Evolutionary conservation across 2,113 vertebrate genomes (phyloP).

Genomic region (Hyperoodon ampullatus): DNA sequence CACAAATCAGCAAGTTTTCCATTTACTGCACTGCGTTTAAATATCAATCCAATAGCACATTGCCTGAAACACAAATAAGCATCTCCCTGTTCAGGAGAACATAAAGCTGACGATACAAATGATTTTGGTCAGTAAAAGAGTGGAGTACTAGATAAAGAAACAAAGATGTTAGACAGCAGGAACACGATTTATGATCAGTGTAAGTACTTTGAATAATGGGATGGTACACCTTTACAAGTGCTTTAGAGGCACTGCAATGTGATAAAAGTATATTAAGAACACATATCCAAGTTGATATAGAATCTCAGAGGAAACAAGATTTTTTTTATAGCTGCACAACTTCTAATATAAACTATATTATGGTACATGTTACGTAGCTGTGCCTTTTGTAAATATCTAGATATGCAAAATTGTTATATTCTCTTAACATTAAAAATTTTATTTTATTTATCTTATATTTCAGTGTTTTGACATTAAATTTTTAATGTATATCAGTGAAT

Average conservation of each 20-base stretch:
- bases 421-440: conserved; percentile 55
- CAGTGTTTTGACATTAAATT: conserved; percentile 45
- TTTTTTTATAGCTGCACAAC: conserved; percentile 32
- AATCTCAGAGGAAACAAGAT: conserved; percentile 36
- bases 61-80: conserved; percentile 47
- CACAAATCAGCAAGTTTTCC: conserved; percentile 26
- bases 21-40: conserved; percentile 37
- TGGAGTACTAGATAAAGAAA: conserved; percentile 35
- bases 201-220: conserved; percentile 55
- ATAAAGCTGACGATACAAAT: conserved; percentile 49
- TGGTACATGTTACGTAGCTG: conserved; percentile 14
- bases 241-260: conserved; percentile 59
- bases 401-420: conserved; percentile 63
- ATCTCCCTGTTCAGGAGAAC: background rate
- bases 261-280: conserved; percentile 58
- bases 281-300: conserved; percentile 45
- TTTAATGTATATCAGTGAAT: conserved; percentile 56
- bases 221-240: conserved; percentile 48
- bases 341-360: conserved; percentile 35
- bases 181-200: conserved; percentile 54
- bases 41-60: conserved; percentile 47
- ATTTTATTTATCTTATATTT: conserved; percentile 57
- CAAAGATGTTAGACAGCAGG: background rate
- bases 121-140: conserved; percentile 40
- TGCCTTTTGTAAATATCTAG: conserved; percentile 58